Evolutionary conservation across 2,113 vertebrate genomes (phyloP), one percentile per base, ranked within the genome.

Genomic region (Carettochelys insculpta): DNA sequence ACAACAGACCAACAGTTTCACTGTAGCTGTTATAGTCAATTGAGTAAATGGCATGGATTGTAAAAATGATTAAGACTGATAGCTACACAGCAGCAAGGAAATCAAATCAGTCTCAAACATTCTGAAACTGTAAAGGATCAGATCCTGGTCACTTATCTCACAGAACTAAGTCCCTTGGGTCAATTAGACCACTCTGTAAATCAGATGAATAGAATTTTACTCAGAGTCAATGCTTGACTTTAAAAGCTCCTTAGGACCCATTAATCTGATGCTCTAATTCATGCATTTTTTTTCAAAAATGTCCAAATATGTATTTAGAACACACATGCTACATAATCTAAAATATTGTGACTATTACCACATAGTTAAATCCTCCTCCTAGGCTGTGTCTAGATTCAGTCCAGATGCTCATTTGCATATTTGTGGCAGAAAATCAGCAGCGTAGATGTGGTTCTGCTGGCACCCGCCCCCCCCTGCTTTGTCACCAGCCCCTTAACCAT

Each of bases 241-340:
- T 88, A 80, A 83, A 85, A 16, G 34, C n/a, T 88, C 19, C 14
- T 84, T 73, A 9, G 3, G 94, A 95, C 91, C 85, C 84, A 91
- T 86, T 83, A 79, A 94, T 91, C 48, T 2, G 3, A 13, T 41
- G 90, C 22, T 24, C 20, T 88, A 78, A 84, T 68, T 25, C 82
- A 6, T 4, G 38, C 68, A 48, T 2, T 11, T 81, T 8, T 68
- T 68, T n/a, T n/a, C 90, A 85, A 65, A 27, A 43, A 50, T 43
- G 27, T 14, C 19, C 56, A 81, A 65, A 53, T 56, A 90, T 38
- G 11, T 9, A 41, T 38, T 19, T 41, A 38, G 19, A 38, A n/a
- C 34, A 68, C n/a, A 5, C 11, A 20, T 38, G 31, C 14, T 11
- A 68, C 8, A 68, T 68, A 13, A 38, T 50, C 80, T 12, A 80